Evolutionary conservation across 2,797 vertebrate species (phyloP).

Genomic region (Remorina albescens): DNA sequence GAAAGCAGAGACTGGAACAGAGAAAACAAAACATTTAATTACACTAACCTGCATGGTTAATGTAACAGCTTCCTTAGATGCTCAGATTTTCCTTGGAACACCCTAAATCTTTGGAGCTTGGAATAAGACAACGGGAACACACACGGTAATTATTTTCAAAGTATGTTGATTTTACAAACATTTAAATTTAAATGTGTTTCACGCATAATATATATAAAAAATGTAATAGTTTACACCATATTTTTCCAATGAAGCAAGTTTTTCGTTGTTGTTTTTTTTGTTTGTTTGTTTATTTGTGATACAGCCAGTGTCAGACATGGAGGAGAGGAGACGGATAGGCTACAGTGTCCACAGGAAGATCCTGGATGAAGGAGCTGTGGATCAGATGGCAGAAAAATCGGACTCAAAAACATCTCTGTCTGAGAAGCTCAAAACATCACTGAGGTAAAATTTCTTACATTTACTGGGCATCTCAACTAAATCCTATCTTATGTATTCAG

Average conservation of each 20-base stretch:
- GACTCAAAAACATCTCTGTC: slow-evolving; percentile 54
- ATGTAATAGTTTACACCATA: too few relatives aligned
- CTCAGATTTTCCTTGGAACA: not conserved
- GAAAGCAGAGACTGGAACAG: not conserved
- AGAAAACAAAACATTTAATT: not conserved
- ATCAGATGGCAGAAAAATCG: slow-evolving; percentile 74
- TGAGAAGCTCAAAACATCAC: slow-evolving; percentile 74
- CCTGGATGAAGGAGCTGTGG: slow-evolving; percentile 80
- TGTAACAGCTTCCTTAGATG: not conserved
- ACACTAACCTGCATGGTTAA: not conserved
- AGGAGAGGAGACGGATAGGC: slow-evolving; percentile 47
- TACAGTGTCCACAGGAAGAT: slow-evolving; percentile 77
- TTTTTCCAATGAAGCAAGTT: not conserved
- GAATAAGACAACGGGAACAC: not conserved
- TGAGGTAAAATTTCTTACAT: slow-evolving; percentile 64
- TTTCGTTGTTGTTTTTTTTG: not conserved
- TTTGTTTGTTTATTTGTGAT: not conserved
- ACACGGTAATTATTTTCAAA: slow-evolving; percentile 48
- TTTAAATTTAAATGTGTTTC: too few relatives aligned
- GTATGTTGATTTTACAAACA: too few relatives aligned
- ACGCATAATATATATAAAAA: too few relatives aligned
- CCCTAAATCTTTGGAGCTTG: not conserved
- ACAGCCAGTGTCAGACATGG: slow-evolving; percentile 45
- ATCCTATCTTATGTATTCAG: not conserved
- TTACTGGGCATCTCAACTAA: not conserved